Evolutionary conservation across 2,797 vertebrate species (phyloP), one percentile per base, ranked within the genome.

Genomic region (Hyperoplus lanceolatus): DNA sequence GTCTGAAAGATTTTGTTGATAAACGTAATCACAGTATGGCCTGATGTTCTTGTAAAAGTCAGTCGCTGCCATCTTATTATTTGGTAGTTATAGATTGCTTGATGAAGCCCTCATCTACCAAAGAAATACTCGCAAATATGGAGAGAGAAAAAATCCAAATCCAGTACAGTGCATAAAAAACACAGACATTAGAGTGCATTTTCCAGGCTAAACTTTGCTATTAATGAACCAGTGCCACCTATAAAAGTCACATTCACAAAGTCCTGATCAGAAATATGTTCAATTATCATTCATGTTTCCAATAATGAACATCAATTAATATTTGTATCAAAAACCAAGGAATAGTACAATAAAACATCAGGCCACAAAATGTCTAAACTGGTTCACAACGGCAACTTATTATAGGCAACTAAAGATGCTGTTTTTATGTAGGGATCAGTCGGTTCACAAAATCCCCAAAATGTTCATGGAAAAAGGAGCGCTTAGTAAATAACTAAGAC

Each of bases 1-100:
- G 69, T 63, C 63, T 75, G 71, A 75, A 49, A 61, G 13, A 39
- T 73, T 79, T 77, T 73, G n/a, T 70, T 59, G 55, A 59, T 75
- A 57, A 68, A 70, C 65, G 54, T 63, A 68, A 77, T 85, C 56
- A 62, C 50, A 70, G 14, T 70, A 6, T 60, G 8, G 48, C 70
- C 21, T 65, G 14, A 38, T 54, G 57, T 7, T 12, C 60, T 80
- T 73, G 61, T 45, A 53, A 60, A 42, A 65, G 39, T 57, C 16
- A 63, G 43, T 42, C 57, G 41, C 62, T 84, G 55, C 74, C 54
- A 74, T 36, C 13, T 64, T 65, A 80, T 72, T 48, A 81, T 75
- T 29, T 10, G 36, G 11, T 46, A 38, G 41, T 75, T 51, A 48
- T 61, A 38, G 49, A 65, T 59, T 48, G 16, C 75, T 65, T 57